These are phyloP conservation scores for Drosophila borborema DNA, from an alignment of 2,888 invertebrate species.

Conservation along the genomic window DNA sequence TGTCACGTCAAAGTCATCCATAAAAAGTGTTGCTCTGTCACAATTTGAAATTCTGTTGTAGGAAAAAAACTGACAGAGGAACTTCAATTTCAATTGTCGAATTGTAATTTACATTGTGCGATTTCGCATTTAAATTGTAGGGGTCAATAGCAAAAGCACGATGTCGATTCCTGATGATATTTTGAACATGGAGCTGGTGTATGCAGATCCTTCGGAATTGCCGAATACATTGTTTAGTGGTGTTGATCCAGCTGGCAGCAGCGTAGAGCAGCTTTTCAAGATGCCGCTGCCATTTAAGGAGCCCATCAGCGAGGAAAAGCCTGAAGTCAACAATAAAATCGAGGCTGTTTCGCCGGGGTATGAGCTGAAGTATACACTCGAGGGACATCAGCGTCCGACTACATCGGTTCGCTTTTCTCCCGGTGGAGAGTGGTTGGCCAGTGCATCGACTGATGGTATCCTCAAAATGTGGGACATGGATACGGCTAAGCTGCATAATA, in stretches of 20 bases:
- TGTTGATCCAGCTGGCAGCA: background rate
- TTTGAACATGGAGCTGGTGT: background rate
- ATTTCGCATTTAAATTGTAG: background rate
- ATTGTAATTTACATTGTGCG: background rate
- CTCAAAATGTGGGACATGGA: slow-evolving; percentile 99
- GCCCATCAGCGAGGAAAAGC: background rate
- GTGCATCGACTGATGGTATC: slow-evolving; percentile 98
- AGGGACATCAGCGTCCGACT: slow-evolving; percentile 98
- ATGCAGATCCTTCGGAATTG: slow-evolving; percentile 7
- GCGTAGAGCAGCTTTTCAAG: slow-evolving; percentile 38
- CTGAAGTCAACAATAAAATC: slow-evolving; percentile 82
- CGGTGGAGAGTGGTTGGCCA: slow-evolving; percentile 98
- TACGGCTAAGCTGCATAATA: slow-evolving; percentile 98
- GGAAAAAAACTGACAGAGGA: background rate
- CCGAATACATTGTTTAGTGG: background rate
- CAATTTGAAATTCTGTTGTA: background rate
- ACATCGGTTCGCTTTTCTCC: slow-evolving; percentile 99
- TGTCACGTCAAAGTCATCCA: background rate
- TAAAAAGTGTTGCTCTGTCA: slow-evolving; percentile 1
- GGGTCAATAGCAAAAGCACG: background rate
- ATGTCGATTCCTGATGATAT: slow-evolving; percentile 11
- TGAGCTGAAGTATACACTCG: slow-evolving; percentile 95
- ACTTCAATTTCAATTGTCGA: background rate
- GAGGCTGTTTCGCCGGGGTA: slow-evolving; percentile 91
- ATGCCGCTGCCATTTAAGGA: slow-evolving; percentile 30